phyloP scores from a whole-genome alignment of 2,113 vertebrate genomes.

The Myotis lucifugus region DNA sequence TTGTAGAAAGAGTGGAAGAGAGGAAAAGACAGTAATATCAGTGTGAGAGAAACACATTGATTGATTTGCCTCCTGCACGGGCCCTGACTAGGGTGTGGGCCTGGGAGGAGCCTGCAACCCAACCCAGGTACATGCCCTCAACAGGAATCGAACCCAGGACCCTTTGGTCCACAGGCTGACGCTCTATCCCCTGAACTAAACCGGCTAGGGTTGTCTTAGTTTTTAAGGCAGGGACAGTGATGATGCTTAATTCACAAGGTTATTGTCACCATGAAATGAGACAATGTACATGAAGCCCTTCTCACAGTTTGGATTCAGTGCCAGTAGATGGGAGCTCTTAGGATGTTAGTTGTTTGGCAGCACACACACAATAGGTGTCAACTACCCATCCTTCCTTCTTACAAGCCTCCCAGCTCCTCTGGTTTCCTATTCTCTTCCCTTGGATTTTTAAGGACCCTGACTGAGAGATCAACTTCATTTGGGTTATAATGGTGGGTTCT shows the following conservation, averaged over 20 bases:
- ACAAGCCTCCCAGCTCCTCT: neutral
- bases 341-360: neutral
- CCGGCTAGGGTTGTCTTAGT: neutral
- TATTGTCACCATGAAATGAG: neutral
- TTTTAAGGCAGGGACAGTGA: neutral
- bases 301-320: neutral
- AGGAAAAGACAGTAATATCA: too few relatives aligned
- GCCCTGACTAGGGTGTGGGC: too few relatives aligned
- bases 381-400: neutral
- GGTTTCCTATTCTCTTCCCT: neutral
- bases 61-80: too few relatives aligned
- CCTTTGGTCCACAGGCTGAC: too few relatives aligned
- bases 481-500: neutral
- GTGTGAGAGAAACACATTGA: too few relatives aligned
- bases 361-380: neutral
- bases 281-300: accelerated
- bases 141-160: too few relatives aligned
- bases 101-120: too few relatives aligned
- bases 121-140: too few relatives aligned
- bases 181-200: too few relatives aligned
- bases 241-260: neutral
- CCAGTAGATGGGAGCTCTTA: neutral
- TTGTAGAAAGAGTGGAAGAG: too few relatives aligned
- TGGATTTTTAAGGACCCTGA: neutral
- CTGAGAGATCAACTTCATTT: neutral